Evolutionary conservation across 2,888 invertebrate genomes (phyloP).

Genomic region (Drosophila niveifrons): DNA sequence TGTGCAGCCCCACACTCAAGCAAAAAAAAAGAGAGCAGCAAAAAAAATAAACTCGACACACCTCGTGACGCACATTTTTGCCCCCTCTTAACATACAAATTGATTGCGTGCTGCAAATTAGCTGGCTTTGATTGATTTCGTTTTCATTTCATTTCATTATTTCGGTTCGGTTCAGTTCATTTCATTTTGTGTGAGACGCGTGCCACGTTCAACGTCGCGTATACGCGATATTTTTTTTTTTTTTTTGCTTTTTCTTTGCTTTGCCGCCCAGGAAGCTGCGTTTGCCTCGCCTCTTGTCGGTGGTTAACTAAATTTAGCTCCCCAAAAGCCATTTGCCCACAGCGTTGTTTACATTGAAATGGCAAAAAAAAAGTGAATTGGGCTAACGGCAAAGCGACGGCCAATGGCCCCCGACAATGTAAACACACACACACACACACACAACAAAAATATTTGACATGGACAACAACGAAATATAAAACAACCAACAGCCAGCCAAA

Average conservation of each 20-base stretch:
- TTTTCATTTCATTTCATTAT: constrained; percentile 34
- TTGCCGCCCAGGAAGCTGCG: constrained; percentile 50
- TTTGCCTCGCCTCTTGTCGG: constrained; percentile 1
- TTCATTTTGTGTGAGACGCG: constrained; percentile 7
- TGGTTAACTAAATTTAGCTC: constrained; percentile 35
- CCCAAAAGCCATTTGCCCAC: constrained; percentile 33
- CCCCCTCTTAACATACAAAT: constrained; percentile 21
- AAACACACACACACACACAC: constrained; percentile 39
- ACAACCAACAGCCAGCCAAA: too few species aligned
- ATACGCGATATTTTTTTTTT: constrained; percentile 34
- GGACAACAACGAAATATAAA: background rate
- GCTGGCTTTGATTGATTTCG: constrained; percentile 73
- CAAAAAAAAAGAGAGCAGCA: too few species aligned
- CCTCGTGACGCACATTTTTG: constrained; percentile 55
- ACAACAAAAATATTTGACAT: constrained; percentile 14
- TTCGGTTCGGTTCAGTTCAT: constrained; percentile 4
- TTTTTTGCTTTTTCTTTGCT: background rate
- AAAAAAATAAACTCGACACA: constrained; percentile 19
- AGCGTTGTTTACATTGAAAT: constrained; percentile 39
- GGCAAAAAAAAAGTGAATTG: constrained; percentile 25
- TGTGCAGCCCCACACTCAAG: constrained; percentile 34
- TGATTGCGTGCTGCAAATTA: constrained; percentile 75
- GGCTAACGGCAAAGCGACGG: constrained; percentile 34
- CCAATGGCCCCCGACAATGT: constrained; percentile 59
- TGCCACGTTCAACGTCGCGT: constrained; percentile 33